phyloP scores from a whole-genome alignment of 2,888 invertebrate genomes.

The Tenthredo mesomela region DNA sequence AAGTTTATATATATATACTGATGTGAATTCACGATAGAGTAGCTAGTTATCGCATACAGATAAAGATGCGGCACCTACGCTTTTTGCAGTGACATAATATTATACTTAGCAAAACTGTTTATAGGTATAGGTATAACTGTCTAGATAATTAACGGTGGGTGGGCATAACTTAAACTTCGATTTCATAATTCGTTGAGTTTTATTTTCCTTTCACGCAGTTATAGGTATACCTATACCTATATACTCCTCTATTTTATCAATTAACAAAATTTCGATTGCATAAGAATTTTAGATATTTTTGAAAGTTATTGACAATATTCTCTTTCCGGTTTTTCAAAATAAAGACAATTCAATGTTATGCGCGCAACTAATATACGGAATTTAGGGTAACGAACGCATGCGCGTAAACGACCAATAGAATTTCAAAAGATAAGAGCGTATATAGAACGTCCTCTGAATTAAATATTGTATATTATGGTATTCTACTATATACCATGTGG shows the following conservation, averaged over 20 bases:
- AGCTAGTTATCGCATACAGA: conserved; percentile 29
- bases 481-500: background rate
- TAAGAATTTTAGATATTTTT: background rate
- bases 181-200: background rate
- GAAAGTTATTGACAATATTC: background rate
- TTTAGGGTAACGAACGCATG: background rate
- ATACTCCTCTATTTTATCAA: too few relatives aligned
- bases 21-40: conserved; percentile 37
- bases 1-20: conserved; percentile 30
- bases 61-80: conserved; percentile 41
- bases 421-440: background rate
- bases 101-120: background rate
- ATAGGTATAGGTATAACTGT: background rate
- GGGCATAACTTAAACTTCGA: background rate
- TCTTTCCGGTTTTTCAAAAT: background rate
- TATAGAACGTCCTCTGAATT: background rate
- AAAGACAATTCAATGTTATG: background rate
- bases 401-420: background rate
- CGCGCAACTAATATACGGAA: background rate
- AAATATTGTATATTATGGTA: background rate
- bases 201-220: background rate
- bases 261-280: too few relatives aligned
- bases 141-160: background rate
- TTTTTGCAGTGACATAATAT: conserved; percentile 14
- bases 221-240: too few relatives aligned